Base-by-base conservation (phyloP, 2,797 vertebrate species). In the Microcaecilia unicolor region DNA sequence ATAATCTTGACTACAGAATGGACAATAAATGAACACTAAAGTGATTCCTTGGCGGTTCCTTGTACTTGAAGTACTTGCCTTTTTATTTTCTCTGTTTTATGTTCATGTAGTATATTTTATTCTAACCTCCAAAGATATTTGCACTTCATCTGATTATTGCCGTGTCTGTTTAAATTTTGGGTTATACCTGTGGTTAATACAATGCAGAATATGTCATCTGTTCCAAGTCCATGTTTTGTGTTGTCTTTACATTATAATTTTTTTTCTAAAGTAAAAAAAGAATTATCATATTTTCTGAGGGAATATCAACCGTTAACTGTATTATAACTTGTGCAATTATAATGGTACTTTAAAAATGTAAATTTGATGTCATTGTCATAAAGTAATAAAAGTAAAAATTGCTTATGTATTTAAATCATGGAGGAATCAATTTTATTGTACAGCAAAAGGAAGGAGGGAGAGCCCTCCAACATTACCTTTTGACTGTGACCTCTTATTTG, bases 61-160 rank as follows among this genome's bases (percentile, higher is more conserved):
- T 82, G 88, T 93, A 97, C 93, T 97, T 96, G 93, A 98, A 97
- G 81, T 84, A 74, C 74, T 85, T 67, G 74, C 85, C 83, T 89
- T 90, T 90, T 88, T 87, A 83, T 86, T 78, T 85, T 79, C 63
- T 72, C 76, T 44, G 52, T 67, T 67, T 76, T 72, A 48, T 12
- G 64, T 80, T 81, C 83, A 78, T 80, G 76, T 87, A 70, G 74
- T 74, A 58, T 71, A 86, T 88, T 88, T 87, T 85, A 85, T 87
- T 90, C 79, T 79, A 81, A 89, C 76, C 79, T 95, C 93, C 94
- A 97, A 97, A 97, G 91, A 97, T 87, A 88, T 88, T 96, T 94
- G 93, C 93, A 97, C 93, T 93, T 81, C 74, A 84, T 71, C 80
- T 76, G 80, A 86, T 76, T 72, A 70, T 75, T 61, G 69, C 68